phyloP scores from a whole-genome alignment of 2,888 invertebrate genomes.

The Megastigmus dorsalis region DNA sequence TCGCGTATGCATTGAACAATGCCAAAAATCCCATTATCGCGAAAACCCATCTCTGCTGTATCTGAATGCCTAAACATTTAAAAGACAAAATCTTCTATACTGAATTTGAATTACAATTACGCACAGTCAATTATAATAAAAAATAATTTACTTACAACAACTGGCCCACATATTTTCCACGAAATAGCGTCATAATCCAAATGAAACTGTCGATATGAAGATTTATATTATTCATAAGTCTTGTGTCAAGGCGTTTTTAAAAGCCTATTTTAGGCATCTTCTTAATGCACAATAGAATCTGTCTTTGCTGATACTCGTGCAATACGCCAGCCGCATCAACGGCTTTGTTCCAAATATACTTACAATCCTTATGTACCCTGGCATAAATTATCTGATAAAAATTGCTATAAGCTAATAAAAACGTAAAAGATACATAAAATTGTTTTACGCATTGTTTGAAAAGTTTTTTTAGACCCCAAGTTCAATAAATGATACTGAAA shows the following conservation, averaged over 20 bases:
- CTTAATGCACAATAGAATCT: slow-evolving; percentile 29
- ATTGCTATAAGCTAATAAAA: too few relatives aligned
- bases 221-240: slow-evolving; percentile 20
- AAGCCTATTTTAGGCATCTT: slow-evolving; percentile 17
- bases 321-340: too few relatives aligned
- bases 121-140: neutral
- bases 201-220: neutral
- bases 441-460: too few relatives aligned
- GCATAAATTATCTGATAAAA: too few relatives aligned
- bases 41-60: slow-evolving; percentile 69
- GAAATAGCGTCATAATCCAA: neutral
- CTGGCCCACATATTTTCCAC: slow-evolving; percentile 40
- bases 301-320: slow-evolving; percentile 46
- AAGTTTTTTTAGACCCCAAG: too few relatives aligned
- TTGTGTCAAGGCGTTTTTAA: neutral
- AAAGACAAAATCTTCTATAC: too few relatives aligned
- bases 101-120: neutral
- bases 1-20: slow-evolving; percentile 83
- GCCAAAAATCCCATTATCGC: slow-evolving; percentile 82
- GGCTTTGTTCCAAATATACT: too few relatives aligned
- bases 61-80: slow-evolving; percentile 45
- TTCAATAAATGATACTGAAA: too few relatives aligned
- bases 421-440: too few relatives aligned
- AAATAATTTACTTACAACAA: slow-evolving; percentile 45
- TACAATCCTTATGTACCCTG: too few relatives aligned